Conservation (phyloP, 2,113 vertebrate genomes). For the Beaufortia kweichowensis region DNA sequence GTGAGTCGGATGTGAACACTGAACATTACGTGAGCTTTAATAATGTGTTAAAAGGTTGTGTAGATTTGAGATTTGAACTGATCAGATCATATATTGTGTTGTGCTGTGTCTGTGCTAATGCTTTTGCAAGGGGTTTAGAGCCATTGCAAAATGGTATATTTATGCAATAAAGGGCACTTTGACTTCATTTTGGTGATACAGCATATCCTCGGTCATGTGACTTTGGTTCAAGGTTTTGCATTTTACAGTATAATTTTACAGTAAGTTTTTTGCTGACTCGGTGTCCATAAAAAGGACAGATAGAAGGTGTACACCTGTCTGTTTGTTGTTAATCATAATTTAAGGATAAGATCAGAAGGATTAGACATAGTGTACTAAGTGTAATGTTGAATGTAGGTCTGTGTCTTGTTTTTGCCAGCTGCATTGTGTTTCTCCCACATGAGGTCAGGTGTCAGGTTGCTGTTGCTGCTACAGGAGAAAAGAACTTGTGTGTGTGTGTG, state of each 20-base stretch:
- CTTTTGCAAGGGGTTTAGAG: too few species aligned
- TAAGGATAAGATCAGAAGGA: neutral
- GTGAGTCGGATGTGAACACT: too few species aligned
- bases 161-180: too few species aligned
- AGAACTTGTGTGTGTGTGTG: neutral
- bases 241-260: neutral
- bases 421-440: neutral
- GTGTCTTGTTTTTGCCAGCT: neutral
- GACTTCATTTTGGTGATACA: too few species aligned
- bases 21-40: too few species aligned
- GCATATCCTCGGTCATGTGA: too few species aligned
- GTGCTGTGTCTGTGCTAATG: neutral
- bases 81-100: neutral
- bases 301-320: neutral
- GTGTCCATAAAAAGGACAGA: neutral
- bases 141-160: neutral
- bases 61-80: neutral
- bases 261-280: neutral
- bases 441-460: constrained; percentile 9
- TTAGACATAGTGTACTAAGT: neutral
- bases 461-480: neutral
- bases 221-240: neutral
- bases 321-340: neutral
- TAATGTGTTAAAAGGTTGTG: neutral
- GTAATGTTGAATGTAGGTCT: neutral